These are phyloP conservation scores for Chrysolina haemoptera DNA, from an alignment of 2,888 invertebrate species.

Conservation along the genomic window DNA sequence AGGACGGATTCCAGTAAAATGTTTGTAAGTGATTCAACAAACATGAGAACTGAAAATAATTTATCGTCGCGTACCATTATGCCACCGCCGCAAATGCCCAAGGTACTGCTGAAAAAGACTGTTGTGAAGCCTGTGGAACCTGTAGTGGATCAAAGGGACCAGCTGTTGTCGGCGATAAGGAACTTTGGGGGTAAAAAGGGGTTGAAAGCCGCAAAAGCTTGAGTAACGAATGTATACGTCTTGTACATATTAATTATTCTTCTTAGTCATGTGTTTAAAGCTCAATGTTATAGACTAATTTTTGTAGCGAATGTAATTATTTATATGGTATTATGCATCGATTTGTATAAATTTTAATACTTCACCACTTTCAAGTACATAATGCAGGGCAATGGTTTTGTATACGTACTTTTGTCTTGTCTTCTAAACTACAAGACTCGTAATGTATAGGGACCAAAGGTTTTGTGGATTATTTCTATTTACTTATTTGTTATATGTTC, in stretches of 20 bases:
- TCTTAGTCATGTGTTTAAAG: slow-evolving; percentile 26
- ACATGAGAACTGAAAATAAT: neutral
- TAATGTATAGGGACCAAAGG: slow-evolving; percentile 68
- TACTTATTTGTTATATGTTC: slow-evolving; percentile 65
- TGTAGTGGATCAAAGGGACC: slow-evolving; percentile 75
- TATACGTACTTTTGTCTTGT: slow-evolving; percentile 32
- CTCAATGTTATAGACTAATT: slow-evolving; percentile 33
- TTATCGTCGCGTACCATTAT: neutral
- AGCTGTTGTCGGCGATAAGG: slow-evolving; percentile 80
- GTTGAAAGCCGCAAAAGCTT: slow-evolving; percentile 62
- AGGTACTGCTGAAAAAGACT: slow-evolving; percentile 56
- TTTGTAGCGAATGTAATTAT: slow-evolving; percentile 23
- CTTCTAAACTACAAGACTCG: slow-evolving; percentile 47
- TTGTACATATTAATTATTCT: slow-evolving; percentile 26
- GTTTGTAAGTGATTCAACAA: slow-evolving; percentile 24
- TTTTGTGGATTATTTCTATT: slow-evolving; percentile 67
- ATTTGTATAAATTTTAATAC: slow-evolving; percentile 27
- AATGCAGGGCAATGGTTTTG: slow-evolving; percentile 34
- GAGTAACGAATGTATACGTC: slow-evolving; percentile 28
- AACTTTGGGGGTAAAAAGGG: slow-evolving; percentile 75
- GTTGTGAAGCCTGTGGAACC: slow-evolving; percentile 47
- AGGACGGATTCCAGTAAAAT: slow-evolving; percentile 68
- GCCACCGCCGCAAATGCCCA: slow-evolving; percentile 62
- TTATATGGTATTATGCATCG: slow-evolving; percentile 15
- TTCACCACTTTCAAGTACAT: slow-evolving; percentile 40